Evolutionary conservation across 2,113 vertebrate genomes (phyloP).

Genomic region (Anguilla japonica): DNA sequence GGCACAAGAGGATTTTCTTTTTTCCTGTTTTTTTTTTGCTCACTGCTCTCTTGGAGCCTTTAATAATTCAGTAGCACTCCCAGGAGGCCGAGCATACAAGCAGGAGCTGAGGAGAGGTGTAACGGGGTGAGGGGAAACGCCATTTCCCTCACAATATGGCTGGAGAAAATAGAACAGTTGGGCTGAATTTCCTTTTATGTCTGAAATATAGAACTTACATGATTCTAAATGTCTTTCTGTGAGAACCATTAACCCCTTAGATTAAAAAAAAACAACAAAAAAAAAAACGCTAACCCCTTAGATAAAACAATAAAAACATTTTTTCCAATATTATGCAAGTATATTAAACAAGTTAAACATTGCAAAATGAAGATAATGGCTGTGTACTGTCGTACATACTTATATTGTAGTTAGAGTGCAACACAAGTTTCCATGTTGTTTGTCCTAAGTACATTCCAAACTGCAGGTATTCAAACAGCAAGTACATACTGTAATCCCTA

Average conservation of each 20-base stretch:
- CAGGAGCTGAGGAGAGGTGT: background rate
- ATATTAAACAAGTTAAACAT: too few species aligned
- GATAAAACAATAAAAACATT: too few species aligned
- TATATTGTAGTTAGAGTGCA: too few species aligned
- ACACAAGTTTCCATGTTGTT: too few species aligned
- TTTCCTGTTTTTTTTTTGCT: background rate
- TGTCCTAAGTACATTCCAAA: too few species aligned
- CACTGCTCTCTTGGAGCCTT: background rate
- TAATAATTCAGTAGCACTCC: constrained; percentile 22
- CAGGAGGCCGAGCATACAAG: background rate
- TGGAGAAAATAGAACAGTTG: background rate
- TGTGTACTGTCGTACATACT: too few species aligned
- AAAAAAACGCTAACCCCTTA: too few species aligned
- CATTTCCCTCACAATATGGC: background rate
- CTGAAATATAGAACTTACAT: background rate
- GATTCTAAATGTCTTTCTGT: constrained; percentile 7
- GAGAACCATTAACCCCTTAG: background rate
- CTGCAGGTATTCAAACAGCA: too few species aligned
- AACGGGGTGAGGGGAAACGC: background rate
- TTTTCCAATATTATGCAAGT: too few species aligned
- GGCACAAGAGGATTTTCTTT: background rate
- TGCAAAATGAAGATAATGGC: too few species aligned
- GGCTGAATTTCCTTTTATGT: background rate
- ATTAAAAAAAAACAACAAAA: too few species aligned
- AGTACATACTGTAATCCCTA: too few species aligned